A percentile compares a stretch with the other conserved stretches of the same genome.
These are phyloP conservation scores for Trichonephila inaurata DNA, from an alignment of 1,140 invertebrate genomes.

Conservation along the genomic window DNA sequence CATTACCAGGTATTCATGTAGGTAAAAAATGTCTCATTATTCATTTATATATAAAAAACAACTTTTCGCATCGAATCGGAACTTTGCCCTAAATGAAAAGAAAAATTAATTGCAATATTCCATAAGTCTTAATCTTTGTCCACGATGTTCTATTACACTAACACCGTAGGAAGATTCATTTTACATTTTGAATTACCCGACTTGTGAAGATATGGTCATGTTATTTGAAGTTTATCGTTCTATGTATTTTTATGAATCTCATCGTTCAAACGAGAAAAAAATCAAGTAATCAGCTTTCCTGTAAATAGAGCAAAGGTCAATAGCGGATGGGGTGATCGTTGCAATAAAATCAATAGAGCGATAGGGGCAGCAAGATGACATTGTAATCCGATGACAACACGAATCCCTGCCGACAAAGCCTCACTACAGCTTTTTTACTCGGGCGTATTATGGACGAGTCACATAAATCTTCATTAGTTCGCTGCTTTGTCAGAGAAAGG, in stretches of 20 bases:
- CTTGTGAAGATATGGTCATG: too few relatives aligned
- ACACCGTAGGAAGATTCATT: not conserved
- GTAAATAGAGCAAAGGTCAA: conserved; percentile 58
- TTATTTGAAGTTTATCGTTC: not conserved
- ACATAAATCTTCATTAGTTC: conserved; percentile 71
- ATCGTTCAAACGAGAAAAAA: not conserved
- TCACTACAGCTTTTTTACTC: conserved; percentile 58
- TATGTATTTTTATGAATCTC: not conserved
- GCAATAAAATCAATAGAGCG: conserved; percentile 71
- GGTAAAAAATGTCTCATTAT: too few relatives aligned
- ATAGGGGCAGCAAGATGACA: conserved; percentile 57
- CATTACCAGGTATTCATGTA: too few relatives aligned
- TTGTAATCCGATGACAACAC: conserved; percentile 66
- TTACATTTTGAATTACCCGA: not conserved
- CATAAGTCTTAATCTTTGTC: too few relatives aligned
- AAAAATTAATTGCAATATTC: too few relatives aligned
- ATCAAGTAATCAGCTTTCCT: not conserved
- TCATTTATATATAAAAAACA: too few relatives aligned
- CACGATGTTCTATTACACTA: not conserved
- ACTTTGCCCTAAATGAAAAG: too few relatives aligned
- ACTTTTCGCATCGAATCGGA: too few relatives aligned
- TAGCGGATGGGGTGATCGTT: conserved; percentile 38
- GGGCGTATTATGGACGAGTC: conserved; percentile 49
- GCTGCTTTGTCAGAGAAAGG: conserved; percentile 59
- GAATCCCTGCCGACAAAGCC: conserved; percentile 48